A percentile compares a stretch with the other conserved stretches of the same genome.
Conservation (phyloP, 2,888 invertebrate species). For the Hipparchia sbordonii region DNA sequence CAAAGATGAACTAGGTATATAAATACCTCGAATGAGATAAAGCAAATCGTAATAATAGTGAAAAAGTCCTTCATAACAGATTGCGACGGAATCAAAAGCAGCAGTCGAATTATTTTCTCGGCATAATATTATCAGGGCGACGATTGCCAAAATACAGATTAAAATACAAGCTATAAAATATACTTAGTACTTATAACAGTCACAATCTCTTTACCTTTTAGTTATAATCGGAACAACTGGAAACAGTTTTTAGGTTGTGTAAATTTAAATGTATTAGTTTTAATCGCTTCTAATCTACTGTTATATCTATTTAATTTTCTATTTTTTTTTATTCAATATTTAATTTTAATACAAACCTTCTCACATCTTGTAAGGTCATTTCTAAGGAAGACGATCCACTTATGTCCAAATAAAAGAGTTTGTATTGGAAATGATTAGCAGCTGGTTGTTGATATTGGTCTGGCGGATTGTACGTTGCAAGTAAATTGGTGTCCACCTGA, state of each 20-base stretch:
- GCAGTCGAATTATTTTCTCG: neutral
- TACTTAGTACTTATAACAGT: conserved; percentile 5
- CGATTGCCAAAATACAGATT: neutral
- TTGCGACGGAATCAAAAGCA: neutral
- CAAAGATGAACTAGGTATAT: neutral
- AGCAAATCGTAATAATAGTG: too few relatives aligned
- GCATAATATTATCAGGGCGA: neutral
- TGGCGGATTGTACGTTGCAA: conserved; percentile 77
- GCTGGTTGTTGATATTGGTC: conserved; percentile 73
- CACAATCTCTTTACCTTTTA: conserved; percentile 16
- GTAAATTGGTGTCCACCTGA: conserved; percentile 75
- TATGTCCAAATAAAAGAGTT: conserved; percentile 89
- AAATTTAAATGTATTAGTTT: conserved; percentile 34
- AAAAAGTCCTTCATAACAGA: neutral
- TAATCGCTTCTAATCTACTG: conserved; percentile 8
- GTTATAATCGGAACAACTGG: conserved; percentile 23
- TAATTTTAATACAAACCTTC: conserved; percentile 75
- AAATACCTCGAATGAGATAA: too few relatives aligned
- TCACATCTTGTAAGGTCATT: conserved; percentile 87
- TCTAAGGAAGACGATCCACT: conserved; percentile 88
- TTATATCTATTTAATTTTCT: conserved; percentile 1
- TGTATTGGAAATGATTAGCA: conserved; percentile 90
- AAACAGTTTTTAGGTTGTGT: conserved; percentile 42
- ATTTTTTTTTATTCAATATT: neutral
- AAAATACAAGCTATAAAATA: conserved; percentile 7